A percentile compares a stretch with the other conserved stretches of the same genome.
Conservation (phyloP, 2,888 invertebrate species). For the Pachymerium ferrugineum region DNA sequence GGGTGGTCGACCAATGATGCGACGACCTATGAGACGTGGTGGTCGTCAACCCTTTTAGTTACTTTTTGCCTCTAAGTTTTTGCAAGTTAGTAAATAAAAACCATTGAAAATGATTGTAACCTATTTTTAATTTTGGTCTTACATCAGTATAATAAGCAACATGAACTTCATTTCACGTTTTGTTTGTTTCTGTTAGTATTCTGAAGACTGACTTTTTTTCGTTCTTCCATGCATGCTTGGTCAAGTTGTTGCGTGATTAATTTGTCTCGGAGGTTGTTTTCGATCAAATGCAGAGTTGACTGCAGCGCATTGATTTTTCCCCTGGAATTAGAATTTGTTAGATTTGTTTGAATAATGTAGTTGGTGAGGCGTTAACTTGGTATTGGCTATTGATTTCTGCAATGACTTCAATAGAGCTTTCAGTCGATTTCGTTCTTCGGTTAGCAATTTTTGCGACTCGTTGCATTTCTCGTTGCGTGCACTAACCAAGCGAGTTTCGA, state of each 20-base stretch:
- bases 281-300: background rate
- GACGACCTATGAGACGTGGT: background rate
- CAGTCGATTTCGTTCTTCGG: background rate
- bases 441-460: background rate
- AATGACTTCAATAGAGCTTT: background rate
- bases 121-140: too few species aligned
- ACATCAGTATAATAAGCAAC: too few species aligned
- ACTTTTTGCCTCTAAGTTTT: background rate
- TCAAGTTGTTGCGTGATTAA: conserved; percentile 7
- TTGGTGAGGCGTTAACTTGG: background rate
- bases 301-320: background rate
- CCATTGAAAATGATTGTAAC: background rate
- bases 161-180: too few species aligned
- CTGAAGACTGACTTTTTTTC: background rate
- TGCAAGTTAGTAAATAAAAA: background rate
- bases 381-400: background rate
- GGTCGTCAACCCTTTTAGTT: background rate
- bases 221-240: conserved; percentile 15
- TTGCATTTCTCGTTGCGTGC: background rate
- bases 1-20: background rate
- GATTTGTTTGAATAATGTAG: too few species aligned
- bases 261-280: conserved; percentile 14
- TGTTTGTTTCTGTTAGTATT: background rate
- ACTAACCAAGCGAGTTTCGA: background rate
- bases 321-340: too few species aligned